Conservation (phyloP, 92 coral and sea anemone genomes). For the Epizoanthus scotinus region DNA sequence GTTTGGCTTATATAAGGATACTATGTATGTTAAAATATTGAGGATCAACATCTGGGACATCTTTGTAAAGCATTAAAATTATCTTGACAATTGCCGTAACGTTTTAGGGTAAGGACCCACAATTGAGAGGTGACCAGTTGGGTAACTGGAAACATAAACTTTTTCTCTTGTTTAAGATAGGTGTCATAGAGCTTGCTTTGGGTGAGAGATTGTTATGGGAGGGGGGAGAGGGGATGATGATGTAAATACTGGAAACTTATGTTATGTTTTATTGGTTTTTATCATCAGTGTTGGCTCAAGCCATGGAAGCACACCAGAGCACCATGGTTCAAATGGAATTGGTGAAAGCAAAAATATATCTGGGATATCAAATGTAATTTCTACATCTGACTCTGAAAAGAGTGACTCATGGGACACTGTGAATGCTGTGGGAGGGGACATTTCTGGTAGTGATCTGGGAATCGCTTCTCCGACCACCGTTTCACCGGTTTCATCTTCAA, state of each 20-base stretch:
- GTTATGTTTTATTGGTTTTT: neutral
- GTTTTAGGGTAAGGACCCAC: too few species aligned
- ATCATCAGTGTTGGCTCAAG: conserved; percentile 66
- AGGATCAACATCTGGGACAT: too few species aligned
- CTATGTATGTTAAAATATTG: too few species aligned
- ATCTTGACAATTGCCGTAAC: too few species aligned
- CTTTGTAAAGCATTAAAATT: too few species aligned
- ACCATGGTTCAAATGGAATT: conserved; percentile 66
- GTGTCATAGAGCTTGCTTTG: neutral
- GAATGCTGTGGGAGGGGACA: conserved; percentile 54
- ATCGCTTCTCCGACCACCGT: conserved; percentile 74
- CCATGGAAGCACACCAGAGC: conserved; percentile 73
- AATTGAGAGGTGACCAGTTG: too few species aligned
- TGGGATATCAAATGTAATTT: conserved; percentile 62
- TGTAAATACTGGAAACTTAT: neutral
- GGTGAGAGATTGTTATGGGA: neutral
- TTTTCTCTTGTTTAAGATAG: too few species aligned
- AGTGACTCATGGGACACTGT: conserved; percentile 73
- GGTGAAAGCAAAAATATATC: conserved; percentile 48
- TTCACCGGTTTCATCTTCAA: conserved; percentile 76
- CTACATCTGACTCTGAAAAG: conserved; percentile 74
- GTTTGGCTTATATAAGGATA: too few species aligned
- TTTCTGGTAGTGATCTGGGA: conserved; percentile 66
- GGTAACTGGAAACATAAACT: too few species aligned
- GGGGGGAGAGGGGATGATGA: neutral